A percentile compares a stretch with the other conserved stretches of the same genome.
Conservation (phyloP, 2,797 vertebrate species). For the Etheostoma nigrum region DNA sequence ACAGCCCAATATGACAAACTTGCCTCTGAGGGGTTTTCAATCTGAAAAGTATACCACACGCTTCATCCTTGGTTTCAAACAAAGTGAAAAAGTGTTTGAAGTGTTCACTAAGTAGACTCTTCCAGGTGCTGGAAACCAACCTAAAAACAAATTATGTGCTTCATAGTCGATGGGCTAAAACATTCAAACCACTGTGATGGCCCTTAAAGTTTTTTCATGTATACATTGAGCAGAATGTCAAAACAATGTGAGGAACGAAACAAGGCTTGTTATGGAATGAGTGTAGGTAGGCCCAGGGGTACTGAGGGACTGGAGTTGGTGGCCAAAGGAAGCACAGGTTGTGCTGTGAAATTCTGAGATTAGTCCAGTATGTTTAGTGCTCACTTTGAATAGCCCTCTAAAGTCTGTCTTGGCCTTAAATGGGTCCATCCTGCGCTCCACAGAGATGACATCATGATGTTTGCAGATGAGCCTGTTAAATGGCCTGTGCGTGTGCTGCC, state of each 20-base stretch:
- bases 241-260: constrained; percentile 14
- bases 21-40: background rate
- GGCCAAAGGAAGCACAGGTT: constrained; percentile 39
- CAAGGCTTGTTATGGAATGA: constrained; percentile 2
- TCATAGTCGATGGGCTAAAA: background rate
- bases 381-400: constrained; percentile 54
- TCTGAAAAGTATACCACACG: background rate
- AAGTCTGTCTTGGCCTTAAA: constrained; percentile 64
- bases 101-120: background rate
- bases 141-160: background rate
- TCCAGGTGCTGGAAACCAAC: constrained; percentile 1
- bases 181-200: constrained; percentile 7
- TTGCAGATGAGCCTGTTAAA: constrained; percentile 79
- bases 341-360: constrained; percentile 43
- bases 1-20: background rate
- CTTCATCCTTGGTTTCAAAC: background rate
- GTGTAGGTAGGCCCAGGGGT: background rate
- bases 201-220: background rate
- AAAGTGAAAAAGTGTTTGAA: background rate
- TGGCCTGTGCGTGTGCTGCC: constrained; percentile 71
- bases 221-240: background rate
- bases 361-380: constrained; percentile 40
- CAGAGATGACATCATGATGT: constrained; percentile 78
- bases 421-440: constrained; percentile 72
- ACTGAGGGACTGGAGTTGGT: constrained; percentile 10